A percentile compares a stretch with the other conserved stretches of the same genome.
phyloP scores from a whole-genome alignment of 2,113 vertebrate genomes.

The Erinaceus europaeus region DNA sequence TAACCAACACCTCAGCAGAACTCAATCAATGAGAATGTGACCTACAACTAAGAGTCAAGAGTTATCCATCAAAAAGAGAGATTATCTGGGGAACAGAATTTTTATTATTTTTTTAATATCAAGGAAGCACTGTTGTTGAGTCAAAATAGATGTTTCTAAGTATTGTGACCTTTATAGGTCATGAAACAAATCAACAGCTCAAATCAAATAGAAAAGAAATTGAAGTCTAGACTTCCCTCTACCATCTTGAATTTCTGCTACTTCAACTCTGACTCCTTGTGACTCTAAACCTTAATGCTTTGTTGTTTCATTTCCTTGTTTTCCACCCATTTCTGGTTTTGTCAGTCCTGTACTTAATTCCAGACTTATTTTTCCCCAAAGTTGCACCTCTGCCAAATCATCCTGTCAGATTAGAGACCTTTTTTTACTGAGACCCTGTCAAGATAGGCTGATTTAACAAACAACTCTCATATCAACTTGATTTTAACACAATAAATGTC shows the following conservation, averaged over 20 bases:
- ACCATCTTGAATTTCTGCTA: constrained; percentile 17
- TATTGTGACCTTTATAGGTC: constrained; percentile 17
- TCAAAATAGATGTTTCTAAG: background rate
- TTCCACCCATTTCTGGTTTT: background rate
- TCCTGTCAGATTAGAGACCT: background rate
- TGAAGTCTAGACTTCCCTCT: constrained; percentile 28
- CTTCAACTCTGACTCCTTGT: constrained; percentile 8
- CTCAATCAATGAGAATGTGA: constrained; percentile 33
- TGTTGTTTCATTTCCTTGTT: background rate
- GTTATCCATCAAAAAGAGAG: constrained; percentile 15
- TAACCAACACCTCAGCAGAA: constrained; percentile 51
- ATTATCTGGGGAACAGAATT: constrained; percentile 30
- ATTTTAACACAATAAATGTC: background rate
- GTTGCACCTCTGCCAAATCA: background rate
- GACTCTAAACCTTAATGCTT: background rate
- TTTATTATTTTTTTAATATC: constrained; percentile 7
- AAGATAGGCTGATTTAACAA: constrained; percentile 22
- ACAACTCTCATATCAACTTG: background rate
- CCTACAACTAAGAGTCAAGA: constrained; percentile 38
- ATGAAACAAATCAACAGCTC: background rate
- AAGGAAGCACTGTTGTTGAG: constrained; percentile 16
- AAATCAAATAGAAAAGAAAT: constrained; percentile 34
- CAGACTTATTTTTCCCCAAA: background rate
- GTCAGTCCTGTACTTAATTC: background rate
- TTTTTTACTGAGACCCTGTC: background rate